Percentiles rank a stretch among this genome's conserved stretches.
Conservation (phyloP, 1,140 invertebrate species). For the Campoletis sonorensis region DNA sequence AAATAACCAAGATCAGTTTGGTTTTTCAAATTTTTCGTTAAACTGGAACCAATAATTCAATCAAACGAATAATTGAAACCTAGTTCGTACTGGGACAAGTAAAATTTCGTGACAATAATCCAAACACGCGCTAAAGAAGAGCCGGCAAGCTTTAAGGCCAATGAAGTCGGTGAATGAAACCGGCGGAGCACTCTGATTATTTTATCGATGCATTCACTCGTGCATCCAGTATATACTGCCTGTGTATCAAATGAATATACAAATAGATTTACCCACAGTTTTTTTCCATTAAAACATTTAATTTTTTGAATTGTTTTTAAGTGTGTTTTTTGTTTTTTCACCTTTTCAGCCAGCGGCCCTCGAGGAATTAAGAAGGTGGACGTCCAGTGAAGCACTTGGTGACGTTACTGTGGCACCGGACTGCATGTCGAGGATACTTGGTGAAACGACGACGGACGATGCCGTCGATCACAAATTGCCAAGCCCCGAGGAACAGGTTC, state of each 20-base stretch:
- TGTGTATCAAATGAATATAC: background rate
- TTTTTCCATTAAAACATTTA: no score
- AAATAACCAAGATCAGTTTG: no score
- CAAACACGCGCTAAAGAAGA: background rate
- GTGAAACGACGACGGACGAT: conserved; percentile 80
- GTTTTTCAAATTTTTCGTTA: no score
- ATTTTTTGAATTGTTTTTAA: no score
- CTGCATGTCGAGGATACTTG: conserved; percentile 79
- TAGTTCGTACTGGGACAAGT: background rate
- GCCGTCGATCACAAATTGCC: conserved; percentile 88
- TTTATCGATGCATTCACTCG: background rate
- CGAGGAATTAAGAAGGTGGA: conserved; percentile 89
- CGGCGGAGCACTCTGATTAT: conserved; percentile 9
- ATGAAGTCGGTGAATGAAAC: conserved; percentile 33
- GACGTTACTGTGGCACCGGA: conserved; percentile 88
- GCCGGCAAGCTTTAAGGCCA: background rate
- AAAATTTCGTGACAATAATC: background rate
- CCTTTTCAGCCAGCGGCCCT: conserved; percentile 85
- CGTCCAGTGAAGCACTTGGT: conserved; percentile 87
- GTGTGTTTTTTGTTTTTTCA: conserved; percentile 54
- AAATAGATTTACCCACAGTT: background rate
- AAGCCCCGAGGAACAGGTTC: conserved; percentile 88
- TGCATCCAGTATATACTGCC: background rate
- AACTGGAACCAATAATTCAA: no score
- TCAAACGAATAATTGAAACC: no score